Evolutionary conservation across 2,113 vertebrate species (phyloP).

Genomic region (Gobius niger): DNA sequence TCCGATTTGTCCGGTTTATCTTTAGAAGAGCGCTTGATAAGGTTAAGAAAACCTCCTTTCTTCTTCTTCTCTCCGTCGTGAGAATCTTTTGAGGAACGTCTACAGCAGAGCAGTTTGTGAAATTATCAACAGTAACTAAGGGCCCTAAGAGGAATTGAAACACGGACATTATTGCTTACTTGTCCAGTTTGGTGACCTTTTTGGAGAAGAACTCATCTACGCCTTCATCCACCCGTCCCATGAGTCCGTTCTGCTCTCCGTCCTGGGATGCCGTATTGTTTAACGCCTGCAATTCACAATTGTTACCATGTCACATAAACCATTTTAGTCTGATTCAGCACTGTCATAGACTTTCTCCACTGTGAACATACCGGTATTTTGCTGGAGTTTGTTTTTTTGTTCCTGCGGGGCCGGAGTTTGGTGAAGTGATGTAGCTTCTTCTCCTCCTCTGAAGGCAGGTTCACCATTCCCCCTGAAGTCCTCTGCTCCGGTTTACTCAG

Average conservation of each 20-base stretch:
- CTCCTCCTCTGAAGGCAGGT: constrained; percentile 92
- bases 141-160: not conserved
- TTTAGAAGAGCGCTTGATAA: constrained; percentile 89
- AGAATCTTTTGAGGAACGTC: constrained; percentile 83
- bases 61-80: constrained; percentile 90
- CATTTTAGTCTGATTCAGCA: not conserved
- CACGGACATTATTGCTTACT: constrained; percentile 55
- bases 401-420: constrained; percentile 89
- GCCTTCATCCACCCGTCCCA: constrained; percentile 95
- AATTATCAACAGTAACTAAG: not conserved
- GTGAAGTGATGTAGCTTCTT: constrained; percentile 96
- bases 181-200: constrained; percentile 92
- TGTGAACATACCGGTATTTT: constrained; percentile 85
- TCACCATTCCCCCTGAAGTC: constrained; percentile 80
- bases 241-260: constrained; percentile 93
- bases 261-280: constrained; percentile 80
- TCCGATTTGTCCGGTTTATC: constrained; percentile 82
- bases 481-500: constrained; percentile 78
- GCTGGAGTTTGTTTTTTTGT: constrained; percentile 89
- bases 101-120: constrained; percentile 39
- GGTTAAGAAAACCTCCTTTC: constrained; percentile 91
- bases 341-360: not conserved
- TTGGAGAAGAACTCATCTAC: constrained; percentile 98
- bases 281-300: constrained; percentile 72
- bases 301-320: not conserved